A percentile compares a stretch with the other conserved stretches of the same genome.
Conservation (phyloP, 2,797 vertebrate genomes). For the Pseudomugil gertrudae region DNA sequence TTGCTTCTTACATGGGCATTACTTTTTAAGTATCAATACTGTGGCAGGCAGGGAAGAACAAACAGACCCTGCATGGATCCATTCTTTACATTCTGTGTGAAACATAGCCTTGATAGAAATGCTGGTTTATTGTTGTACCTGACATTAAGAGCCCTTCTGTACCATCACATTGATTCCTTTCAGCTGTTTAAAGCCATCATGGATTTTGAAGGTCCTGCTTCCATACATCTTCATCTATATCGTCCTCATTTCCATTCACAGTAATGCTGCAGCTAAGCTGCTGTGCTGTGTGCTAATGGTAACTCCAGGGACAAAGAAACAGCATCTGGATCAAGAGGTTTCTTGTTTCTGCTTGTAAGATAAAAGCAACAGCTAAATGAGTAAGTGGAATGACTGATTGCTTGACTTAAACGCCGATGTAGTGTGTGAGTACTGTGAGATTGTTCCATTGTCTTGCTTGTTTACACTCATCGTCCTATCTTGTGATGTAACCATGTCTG, state of each 20-base stretch:
- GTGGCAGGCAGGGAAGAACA: constrained; percentile 7
- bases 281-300: constrained; percentile 26
- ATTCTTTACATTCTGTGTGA: constrained; percentile 7
- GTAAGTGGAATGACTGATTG: constrained; percentile 7
- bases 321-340: constrained; percentile 23
- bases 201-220: constrained; percentile 46
- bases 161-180: constrained; percentile 32
- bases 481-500: constrained; percentile 52
- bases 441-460: constrained; percentile 27
- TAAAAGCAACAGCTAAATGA: constrained; percentile 37
- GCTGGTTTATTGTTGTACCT: constrained; percentile 26
- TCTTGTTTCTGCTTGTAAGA: constrained; percentile 28
- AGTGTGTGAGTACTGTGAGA: constrained; percentile 27
- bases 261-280: constrained; percentile 37
- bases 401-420: constrained; percentile 17
- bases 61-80: constrained; percentile 4
- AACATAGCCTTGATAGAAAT: constrained; percentile 8
- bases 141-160: constrained; percentile 40
- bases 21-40: background rate
- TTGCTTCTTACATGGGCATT: background rate
- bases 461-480: constrained; percentile 32
- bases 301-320: constrained; percentile 45
- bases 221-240: constrained; percentile 49
- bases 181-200: constrained; percentile 49
- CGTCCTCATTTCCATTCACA: constrained; percentile 50